Evolutionary conservation across 2,113 vertebrate species (phyloP).

Genomic region (Hyperopisus bebe): DNA sequence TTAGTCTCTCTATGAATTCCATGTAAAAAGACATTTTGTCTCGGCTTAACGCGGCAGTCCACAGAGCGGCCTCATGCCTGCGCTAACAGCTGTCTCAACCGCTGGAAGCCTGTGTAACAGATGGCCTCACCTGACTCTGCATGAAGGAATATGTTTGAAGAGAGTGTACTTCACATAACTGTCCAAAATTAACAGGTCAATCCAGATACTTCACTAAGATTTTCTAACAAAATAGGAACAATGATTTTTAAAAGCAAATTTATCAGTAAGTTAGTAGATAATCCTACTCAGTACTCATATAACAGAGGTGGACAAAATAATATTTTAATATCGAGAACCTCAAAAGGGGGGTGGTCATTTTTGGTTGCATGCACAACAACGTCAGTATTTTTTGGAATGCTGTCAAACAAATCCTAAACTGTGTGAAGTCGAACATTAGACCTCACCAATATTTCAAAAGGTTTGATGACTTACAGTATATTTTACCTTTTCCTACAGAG

Average conservation of each 20-base stretch:
- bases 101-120: slow-evolving; percentile 45
- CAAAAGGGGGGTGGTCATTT: neutral
- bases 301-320: neutral
- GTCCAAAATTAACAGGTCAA: neutral
- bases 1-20: slow-evolving; percentile 43
- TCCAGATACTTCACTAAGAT: neutral
- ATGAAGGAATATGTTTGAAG: slow-evolving; percentile 19
- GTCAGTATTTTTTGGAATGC: neutral
- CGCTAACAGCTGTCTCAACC: slow-evolving; percentile 47
- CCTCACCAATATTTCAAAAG: neutral
- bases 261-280: neutral
- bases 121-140: slow-evolving; percentile 37
- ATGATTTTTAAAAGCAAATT: neutral
- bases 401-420: neutral
- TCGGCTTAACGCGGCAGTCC: slow-evolving; percentile 35
- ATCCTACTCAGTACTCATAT: neutral
- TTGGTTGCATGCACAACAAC: neutral
- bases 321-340: neutral
- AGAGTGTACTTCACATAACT: neutral
- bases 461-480: neutral
- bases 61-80: slow-evolving; percentile 36
- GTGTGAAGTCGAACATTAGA: neutral
- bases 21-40: slow-evolving; percentile 43
- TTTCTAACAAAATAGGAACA: neutral
- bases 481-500: neutral